Evolutionary conservation across 2,888 invertebrate species (phyloP), one percentile per base, ranked within the genome.

Genomic region (Thereva nobilitata): DNA sequence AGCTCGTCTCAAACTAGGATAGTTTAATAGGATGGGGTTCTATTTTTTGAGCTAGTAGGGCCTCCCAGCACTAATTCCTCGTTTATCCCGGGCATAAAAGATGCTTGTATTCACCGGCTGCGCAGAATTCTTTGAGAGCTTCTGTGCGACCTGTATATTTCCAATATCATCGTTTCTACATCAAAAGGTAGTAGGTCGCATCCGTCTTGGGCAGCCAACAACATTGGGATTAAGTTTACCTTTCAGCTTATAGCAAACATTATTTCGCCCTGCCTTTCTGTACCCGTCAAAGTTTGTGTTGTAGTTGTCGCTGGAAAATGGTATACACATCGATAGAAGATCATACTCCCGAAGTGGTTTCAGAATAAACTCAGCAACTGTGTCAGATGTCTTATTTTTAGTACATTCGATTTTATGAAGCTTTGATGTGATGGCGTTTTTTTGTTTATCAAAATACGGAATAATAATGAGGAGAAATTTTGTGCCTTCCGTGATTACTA

Each of bases 141-240:
- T 71, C 61, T 5, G 65, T 63, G 12, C 67, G 59, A 34, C 70
- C 67, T 6, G 65, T 53, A 66, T 35, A 66, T 65, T 57, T 65
- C 56, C 3, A 57, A 35, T n/a, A 68, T 10, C 3, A 67, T 63
- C 7, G 34, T 45, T 38, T 68, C 68, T 7, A 65, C 10, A 47
- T 68, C 65, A 37, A 55, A 6, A 42, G 70, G 54, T 23, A 69
- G 63, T 40, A 49, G 45, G 57, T 71, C 68, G 38, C 53, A 64
- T 42, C 66, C 68, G 45, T 53, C 47, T 66, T 70, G 64, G 47
- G 69, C 55, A 42, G 65, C 67, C 64, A 56, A 69, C 45, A n/a
- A 63, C 7, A n/a, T 61, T 42, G 9, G 35, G 38, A n/a, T 56
- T 40, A 7, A 63, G 34, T 8, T 38, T 44, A 40, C 4, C 8